Evolutionary conservation across 2,888 invertebrate species (phyloP).

Genomic region (Pediacus dermestoides): DNA sequence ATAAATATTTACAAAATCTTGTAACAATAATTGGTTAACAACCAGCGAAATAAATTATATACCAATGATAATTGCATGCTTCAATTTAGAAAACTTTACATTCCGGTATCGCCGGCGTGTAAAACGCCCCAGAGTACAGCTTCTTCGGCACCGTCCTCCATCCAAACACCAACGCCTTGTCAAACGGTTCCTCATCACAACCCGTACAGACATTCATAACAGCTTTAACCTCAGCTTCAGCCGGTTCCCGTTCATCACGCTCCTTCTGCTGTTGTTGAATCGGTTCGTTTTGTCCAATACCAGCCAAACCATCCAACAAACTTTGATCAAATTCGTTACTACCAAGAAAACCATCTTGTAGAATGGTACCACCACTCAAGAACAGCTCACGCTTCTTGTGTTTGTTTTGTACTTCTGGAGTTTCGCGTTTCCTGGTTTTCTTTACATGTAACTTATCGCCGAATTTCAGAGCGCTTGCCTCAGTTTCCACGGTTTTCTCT

Average conservation of each 20-base stretch:
- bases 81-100: constrained; percentile 49
- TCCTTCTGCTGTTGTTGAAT: constrained; percentile 62
- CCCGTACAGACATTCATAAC: constrained; percentile 76
- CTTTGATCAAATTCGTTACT: constrained; percentile 50
- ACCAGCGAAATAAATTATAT: constrained; percentile 1
- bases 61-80: no score
- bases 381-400: constrained; percentile 67
- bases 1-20: no score
- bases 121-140: constrained; percentile 68
- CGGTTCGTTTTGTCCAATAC: constrained; percentile 63
- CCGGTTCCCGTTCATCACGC: constrained; percentile 72
- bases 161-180: constrained; percentile 71
- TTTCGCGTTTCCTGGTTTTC: constrained; percentile 21
- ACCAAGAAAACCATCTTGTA: constrained; percentile 53
- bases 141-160: constrained; percentile 75
- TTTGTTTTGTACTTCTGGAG: constrained; percentile 41
- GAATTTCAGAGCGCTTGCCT: constrained; percentile 17
- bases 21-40: constrained; percentile 2
- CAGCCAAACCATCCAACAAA: constrained; percentile 63
- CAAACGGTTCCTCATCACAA: constrained; percentile 74
- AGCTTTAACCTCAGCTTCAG: constrained; percentile 77
- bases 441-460: constrained; percentile 25
- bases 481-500: constrained; percentile 10
- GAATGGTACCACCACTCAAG: constrained; percentile 64
- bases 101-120: constrained; percentile 62